Base-by-base conservation (phyloP, 2,888 invertebrate genomes). In the Gortyna flavago region DNA sequence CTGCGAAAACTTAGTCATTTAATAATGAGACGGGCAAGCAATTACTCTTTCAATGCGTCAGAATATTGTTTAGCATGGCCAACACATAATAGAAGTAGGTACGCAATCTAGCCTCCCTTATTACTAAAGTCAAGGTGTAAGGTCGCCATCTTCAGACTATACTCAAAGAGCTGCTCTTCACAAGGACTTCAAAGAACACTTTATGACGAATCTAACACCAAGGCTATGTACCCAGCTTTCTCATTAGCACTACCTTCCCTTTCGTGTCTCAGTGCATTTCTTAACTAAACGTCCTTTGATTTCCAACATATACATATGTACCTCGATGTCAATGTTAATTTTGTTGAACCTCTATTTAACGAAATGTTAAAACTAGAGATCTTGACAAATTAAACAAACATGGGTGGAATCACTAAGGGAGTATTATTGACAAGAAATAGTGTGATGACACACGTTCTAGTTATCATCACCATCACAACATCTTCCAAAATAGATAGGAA, bases 101-200 rank as follows among this genome's bases (percentile, higher is more conserved):
- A 35, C 38, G 35, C 54, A 69, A 32, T 57, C 21, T 79, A 51
- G 25, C 16, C 32, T 48, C 16, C 35, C 35, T 54, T 69, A 67
- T 29, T 59, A 59, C 57, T 67, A 70, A 67, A 81, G 71, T 72
- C 77, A 76, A 72, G 71, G 82, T 75, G 64, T 81, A 70, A 85
- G 62, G 82, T 85, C 71, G 44, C 41, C 59, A 16, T 81, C 72
- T 48, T 66, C 76, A 85, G 82, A 83, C 82, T 64, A 13, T 29
- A 29, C 85, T 75, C 69, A 66, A 41, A 32, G 32, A 68, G 35
- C 48, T 62, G 35, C 69, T 84, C 62, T 57, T 51, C n/a, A 70
- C 51, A 32, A 59, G 72, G 61, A 68, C 66, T 72, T 69, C 48
- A 72, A 72, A 85, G 81, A 81, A 81, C 72, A 48, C 82, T 85